Evolutionary conservation across 2,113 vertebrate genomes (phyloP), one percentile per base, ranked within the genome.

Genomic region (Gobio gobio): DNA sequence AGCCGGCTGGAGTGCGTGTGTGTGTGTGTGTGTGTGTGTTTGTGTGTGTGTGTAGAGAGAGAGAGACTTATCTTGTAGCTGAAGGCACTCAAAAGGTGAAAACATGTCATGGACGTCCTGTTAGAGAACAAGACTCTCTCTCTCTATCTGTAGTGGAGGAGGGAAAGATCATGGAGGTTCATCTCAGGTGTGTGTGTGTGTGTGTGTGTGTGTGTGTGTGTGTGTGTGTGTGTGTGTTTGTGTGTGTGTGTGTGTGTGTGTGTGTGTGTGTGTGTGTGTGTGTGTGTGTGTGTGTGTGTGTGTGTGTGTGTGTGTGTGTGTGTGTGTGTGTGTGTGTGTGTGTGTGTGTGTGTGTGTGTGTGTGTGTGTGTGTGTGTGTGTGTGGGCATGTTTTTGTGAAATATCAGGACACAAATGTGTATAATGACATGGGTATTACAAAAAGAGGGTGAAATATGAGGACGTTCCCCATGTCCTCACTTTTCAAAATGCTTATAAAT

Each of bases 21-120:
- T 87, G 83, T 84, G 70, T 84, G 82, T 84, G 76, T 80, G 77
- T 72, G 24, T 59, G 33, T n/a, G n/a, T 75, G 47, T 47, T 59
- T 59, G 33, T 84, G 56, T 76, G 77, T 76, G 24, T 18, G 47
- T 58, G 33, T 33, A 63, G 43, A 8, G 40, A 51, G 89, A 91
- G 87, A 92, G 89, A 93, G 90, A 89, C 87, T 93, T 93, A 91
- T 94, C 90, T 24, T 94, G 93, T 94, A 91, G 91, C 92, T 85
- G 86, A 87, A 91, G 89, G 93, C 92, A 93, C 93, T 95, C 90
- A 91, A 63, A 92, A 90, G 90, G 93, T 91, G 93, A 92, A 89
- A 93, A 92, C 93, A 93, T 93, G 93, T 92, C 88, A 86, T 83
- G 49, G 83, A 84, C 77, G 86, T 92, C 93, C 90, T 90, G 86